Conservation (phyloP, 1,140 invertebrate genomes). For the Cydia amplana region DNA sequence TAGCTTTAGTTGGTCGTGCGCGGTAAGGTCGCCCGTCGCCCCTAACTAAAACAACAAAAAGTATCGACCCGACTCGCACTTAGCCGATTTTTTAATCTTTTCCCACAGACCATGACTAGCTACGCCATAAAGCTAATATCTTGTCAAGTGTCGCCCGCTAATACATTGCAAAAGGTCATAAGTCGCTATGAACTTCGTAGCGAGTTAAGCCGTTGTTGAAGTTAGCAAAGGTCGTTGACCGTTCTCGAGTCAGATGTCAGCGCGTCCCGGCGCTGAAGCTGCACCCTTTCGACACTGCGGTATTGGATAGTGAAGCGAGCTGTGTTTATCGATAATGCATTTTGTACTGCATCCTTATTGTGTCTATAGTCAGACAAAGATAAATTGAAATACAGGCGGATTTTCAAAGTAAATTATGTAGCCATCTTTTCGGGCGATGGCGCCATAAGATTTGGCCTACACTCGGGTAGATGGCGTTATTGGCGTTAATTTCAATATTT, state of each 20-base stretch:
- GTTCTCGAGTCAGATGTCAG: constrained; percentile 66
- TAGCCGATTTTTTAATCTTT: constrained; percentile 14
- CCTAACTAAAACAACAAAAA: not conserved
- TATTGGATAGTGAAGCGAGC: constrained; percentile 51
- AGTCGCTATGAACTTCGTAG: not conserved
- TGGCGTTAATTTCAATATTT: too few relatives aligned
- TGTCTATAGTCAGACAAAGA: too few relatives aligned
- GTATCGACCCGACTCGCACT: not conserved
- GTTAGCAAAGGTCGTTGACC: constrained; percentile 52
- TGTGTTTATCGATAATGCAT: constrained; percentile 38
- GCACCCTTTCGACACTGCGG: constrained; percentile 71
- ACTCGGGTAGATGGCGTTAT: too few relatives aligned
- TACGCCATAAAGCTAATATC: constrained; percentile 27
- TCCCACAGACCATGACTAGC: constrained; percentile 16
- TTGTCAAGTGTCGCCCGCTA: not conserved
- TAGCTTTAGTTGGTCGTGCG: too few relatives aligned
- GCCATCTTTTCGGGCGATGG: too few relatives aligned
- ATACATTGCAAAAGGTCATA: not conserved
- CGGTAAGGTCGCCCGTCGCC: not conserved
- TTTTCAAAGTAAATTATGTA: too few relatives aligned
- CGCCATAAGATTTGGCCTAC: too few relatives aligned
- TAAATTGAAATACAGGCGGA: too few relatives aligned
- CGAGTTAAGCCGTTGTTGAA: not conserved
- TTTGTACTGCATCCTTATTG: constrained; percentile 32
- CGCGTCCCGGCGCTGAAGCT: constrained; percentile 57